Evolutionary conservation across 2,888 invertebrate species (phyloP).

Genomic region (Ormyrus thymus): DNA sequence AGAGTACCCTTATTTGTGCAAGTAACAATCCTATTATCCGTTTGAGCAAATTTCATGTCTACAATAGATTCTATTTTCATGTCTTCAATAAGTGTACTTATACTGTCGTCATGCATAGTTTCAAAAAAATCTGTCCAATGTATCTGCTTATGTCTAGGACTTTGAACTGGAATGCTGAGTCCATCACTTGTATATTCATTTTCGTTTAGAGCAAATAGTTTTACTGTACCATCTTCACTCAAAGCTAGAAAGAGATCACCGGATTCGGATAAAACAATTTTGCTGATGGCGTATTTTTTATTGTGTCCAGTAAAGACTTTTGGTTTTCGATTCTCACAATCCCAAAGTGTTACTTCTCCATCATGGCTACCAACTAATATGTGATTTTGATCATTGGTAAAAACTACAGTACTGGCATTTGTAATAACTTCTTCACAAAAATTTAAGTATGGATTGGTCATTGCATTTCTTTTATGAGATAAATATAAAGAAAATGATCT

Average conservation of each 20-base stretch:
- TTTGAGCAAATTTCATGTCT: conserved; percentile 64
- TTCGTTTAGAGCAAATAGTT: conserved; percentile 73
- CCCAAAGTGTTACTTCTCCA: conserved; percentile 78
- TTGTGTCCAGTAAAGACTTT: conserved; percentile 67
- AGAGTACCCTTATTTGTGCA: conserved; percentile 66
- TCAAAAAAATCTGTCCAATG: conserved; percentile 65
- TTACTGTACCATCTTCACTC: conserved; percentile 78
- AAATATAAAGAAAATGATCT: conserved; percentile 78
- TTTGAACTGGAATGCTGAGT: conserved; percentile 55
- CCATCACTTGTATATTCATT: conserved; percentile 58
- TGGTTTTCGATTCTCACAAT: conserved; percentile 77
- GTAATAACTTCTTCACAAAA: conserved; percentile 78
- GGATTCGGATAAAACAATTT: conserved; percentile 76
- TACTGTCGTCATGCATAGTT: conserved; percentile 64
- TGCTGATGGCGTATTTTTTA: conserved; percentile 62
- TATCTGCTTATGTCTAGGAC: conserved; percentile 68
- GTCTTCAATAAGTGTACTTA: conserved; percentile 57
- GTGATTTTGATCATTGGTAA: conserved; percentile 74
- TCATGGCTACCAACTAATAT: conserved; percentile 75
- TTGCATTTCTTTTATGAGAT: conserved; percentile 77
- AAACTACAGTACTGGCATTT: conserved; percentile 70
- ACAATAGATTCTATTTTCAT: conserved; percentile 62
- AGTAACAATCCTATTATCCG: conserved; percentile 64
- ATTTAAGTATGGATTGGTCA: conserved; percentile 67
- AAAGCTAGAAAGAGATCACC: conserved; percentile 79